Percentiles rank a stretch among this genome's conserved stretches.
phyloP scores from a whole-genome alignment of 2,888 invertebrate species.

The Andrena minutula region DNA sequence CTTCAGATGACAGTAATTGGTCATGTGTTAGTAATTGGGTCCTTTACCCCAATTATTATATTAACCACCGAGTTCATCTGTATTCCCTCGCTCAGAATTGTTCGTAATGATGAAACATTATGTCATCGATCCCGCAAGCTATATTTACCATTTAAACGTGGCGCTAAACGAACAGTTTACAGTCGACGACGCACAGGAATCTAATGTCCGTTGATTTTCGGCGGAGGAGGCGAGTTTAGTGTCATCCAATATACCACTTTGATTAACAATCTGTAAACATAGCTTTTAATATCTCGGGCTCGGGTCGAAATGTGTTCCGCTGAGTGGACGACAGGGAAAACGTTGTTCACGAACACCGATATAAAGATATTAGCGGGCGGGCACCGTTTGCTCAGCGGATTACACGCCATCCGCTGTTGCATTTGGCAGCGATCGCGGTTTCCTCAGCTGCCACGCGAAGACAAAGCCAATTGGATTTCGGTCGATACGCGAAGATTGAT shows the following conservation, averaged over 20 bases:
- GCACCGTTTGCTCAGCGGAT: slow-evolving; percentile 21
- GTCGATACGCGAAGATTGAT: slow-evolving; percentile 26
- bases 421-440: slow-evolving; percentile 51
- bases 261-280: slow-evolving; percentile 55
- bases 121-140: slow-evolving; percentile 25
- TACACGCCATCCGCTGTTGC: slow-evolving; percentile 42
- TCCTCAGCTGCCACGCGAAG: slow-evolving; percentile 42
- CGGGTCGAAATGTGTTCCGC: slow-evolving; percentile 25
- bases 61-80: no score
- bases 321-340: slow-evolving; percentile 10
- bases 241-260: slow-evolving; percentile 25
- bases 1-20: no score
- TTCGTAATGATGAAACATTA: no score
- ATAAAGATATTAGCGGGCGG: slow-evolving; percentile 45
- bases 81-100: no score
- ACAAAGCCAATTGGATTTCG: slow-evolving; percentile 29
- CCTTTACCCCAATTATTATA: no score
- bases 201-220: slow-evolving; percentile 32
- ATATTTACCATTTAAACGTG: slow-evolving; percentile 31
- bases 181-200: background rate
- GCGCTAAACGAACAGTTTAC: background rate
- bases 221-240: background rate
- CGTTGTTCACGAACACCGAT: slow-evolving; percentile 26
- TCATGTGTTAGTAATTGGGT: no score
- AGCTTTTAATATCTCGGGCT: slow-evolving; percentile 36